A percentile compares a stretch with the other conserved stretches of the same genome.
These are phyloP conservation scores for Paradisaea rubra DNA, from an alignment of 2,113 vertebrate species.

Conservation along the genomic window DNA sequence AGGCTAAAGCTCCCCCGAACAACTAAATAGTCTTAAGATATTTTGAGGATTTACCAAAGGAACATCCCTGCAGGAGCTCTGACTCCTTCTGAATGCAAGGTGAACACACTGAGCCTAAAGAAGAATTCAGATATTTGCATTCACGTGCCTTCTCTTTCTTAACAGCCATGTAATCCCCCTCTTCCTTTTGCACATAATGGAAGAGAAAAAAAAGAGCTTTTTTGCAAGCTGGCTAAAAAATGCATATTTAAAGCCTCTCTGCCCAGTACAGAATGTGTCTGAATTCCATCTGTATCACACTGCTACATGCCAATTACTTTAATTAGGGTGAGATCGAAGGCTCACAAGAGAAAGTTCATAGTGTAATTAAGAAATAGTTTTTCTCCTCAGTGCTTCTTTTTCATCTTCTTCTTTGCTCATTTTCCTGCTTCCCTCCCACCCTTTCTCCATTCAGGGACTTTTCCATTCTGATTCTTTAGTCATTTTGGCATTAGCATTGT, in stretches of 20 bases:
- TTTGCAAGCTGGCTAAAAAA: background rate
- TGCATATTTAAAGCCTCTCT: background rate
- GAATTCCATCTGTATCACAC: conserved; percentile 10
- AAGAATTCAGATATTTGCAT: background rate
- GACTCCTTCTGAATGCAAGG: background rate
- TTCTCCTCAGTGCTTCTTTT: conserved; percentile 11
- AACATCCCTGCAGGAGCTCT: background rate
- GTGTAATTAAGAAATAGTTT: conserved; percentile 50
- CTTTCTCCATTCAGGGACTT: background rate
- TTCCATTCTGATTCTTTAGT: conserved; percentile 12
- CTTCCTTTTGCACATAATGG: background rate
- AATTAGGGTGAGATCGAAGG: conserved; percentile 46
- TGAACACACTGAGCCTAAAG: background rate
- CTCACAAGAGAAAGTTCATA: conserved; percentile 7
- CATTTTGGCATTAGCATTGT: conserved; percentile 6
- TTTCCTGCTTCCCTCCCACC: conserved; percentile 16
- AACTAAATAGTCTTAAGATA: background rate
- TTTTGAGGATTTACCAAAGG: background rate
- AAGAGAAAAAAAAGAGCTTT: background rate
- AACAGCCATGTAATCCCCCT: background rate
- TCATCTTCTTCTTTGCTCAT: conserved; percentile 35
- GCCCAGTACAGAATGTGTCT: background rate
- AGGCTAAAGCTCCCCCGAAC: background rate
- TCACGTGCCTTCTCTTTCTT: background rate
- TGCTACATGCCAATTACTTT: conserved; percentile 30